A percentile compares a stretch with the other conserved stretches of the same genome.
Conservation (phyloP, 2,888 invertebrate genomes). For the Endotricha flammealis region DNA sequence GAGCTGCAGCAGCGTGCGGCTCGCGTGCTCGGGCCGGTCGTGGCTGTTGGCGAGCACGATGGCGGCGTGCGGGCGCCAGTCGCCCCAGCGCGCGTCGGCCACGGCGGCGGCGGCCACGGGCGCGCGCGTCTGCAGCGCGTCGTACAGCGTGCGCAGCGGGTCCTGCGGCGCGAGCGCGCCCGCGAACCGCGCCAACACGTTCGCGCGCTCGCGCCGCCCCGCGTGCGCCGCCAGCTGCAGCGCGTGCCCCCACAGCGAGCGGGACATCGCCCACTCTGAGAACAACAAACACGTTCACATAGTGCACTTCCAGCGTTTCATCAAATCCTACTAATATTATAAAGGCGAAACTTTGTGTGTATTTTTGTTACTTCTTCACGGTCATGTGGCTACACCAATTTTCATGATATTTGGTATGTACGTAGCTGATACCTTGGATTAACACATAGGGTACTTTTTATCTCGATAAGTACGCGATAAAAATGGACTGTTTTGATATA, state of each 20-base stretch:
- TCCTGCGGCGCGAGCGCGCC: conserved; percentile 89
- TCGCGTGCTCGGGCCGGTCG: conserved; percentile 85
- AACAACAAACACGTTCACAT: too few species aligned
- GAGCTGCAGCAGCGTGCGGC: conserved; percentile 85
- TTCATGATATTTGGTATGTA: too few species aligned
- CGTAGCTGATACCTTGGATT: too few species aligned
- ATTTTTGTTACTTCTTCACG: too few species aligned
- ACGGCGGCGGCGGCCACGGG: conserved; percentile 72
- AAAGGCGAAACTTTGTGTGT: too few species aligned
- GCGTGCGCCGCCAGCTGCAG: conserved; percentile 90
- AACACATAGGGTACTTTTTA: too few species aligned
- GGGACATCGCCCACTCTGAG: conserved; percentile 93
- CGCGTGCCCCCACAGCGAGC: conserved; percentile 96
- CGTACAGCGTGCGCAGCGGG: conserved; percentile 96
- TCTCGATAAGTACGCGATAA: too few species aligned
- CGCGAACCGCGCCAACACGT: conserved; percentile 92
- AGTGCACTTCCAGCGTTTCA: too few species aligned
- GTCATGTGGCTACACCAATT: too few species aligned
- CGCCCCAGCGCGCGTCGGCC: conserved; percentile 88
- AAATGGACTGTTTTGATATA: too few species aligned
- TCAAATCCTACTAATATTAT: too few species aligned
- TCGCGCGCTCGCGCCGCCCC: conserved; percentile 89
- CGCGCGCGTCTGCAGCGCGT: conserved; percentile 88
- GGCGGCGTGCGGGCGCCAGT: conserved; percentile 98
- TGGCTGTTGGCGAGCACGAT: conserved; percentile 94